Conservation (phyloP, 2,113 vertebrate genomes). For the Beaufortia kweichowensis region DNA sequence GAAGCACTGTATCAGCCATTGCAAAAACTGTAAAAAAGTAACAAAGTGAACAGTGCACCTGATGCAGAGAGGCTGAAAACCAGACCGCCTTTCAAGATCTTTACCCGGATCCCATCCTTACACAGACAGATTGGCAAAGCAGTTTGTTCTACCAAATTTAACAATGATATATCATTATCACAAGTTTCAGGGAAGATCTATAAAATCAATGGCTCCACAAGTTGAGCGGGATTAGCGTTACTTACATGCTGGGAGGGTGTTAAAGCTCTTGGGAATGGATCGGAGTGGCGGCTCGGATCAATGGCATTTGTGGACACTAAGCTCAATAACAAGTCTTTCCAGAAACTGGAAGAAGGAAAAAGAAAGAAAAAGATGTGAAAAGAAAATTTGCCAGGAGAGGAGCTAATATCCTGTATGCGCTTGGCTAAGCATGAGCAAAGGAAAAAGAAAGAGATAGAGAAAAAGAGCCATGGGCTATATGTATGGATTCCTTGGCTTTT, state of each 20-base stretch:
- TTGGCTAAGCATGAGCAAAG: conserved; percentile 69
- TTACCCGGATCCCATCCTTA: conserved; percentile 73
- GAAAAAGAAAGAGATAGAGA: conserved; percentile 32
- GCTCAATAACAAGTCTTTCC: conserved; percentile 99
- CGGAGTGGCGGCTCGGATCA: conserved; percentile 97
- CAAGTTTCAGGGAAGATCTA: conserved; percentile 99
- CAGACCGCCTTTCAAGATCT: conserved; percentile 79
- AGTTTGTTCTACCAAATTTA: conserved; percentile 99
- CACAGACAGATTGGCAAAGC: conserved; percentile 98
- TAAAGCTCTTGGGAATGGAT: conserved; percentile 96
- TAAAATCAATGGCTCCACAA: conserved; percentile 99
- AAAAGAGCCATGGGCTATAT: conserved; percentile 39
- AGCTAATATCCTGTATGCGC: conserved; percentile 92
- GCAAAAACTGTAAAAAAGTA: neutral
- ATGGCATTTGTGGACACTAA: conserved; percentile 99
- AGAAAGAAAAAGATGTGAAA: conserved; percentile 98
- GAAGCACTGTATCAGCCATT: neutral
- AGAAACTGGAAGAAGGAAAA: conserved; percentile 79
- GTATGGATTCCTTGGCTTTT: conserved; percentile 69
- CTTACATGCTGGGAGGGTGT: conserved; percentile 94
- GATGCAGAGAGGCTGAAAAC: conserved; percentile 10
- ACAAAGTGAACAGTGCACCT: neutral
- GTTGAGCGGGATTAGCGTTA: conserved; percentile 97
- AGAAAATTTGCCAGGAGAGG: conserved; percentile 98
- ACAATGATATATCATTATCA: conserved; percentile 99